These are phyloP conservation scores for Hippocampus mohnikei DNA, from an alignment of 2,113 vertebrate species.

Conservation along the genomic window DNA sequence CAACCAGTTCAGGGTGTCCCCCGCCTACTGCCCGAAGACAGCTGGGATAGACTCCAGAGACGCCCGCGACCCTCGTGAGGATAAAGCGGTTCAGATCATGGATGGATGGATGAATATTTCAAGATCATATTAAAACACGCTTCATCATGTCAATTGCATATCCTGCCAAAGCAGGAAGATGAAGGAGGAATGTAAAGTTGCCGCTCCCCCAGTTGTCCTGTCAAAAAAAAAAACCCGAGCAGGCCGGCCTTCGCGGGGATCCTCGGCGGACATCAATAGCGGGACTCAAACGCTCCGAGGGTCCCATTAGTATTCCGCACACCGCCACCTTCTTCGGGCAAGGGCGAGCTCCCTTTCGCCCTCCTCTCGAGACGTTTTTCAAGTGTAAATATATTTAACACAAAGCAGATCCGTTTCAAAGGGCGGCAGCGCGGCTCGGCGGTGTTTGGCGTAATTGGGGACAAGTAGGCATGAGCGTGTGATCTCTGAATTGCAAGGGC, in stretches of 20 bases:
- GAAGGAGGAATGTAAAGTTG: constrained; percentile 48
- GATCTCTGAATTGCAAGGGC: constrained; percentile 69
- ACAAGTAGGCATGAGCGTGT: constrained; percentile 72
- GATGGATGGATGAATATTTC: neutral
- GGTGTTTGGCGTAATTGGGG: constrained; percentile 71
- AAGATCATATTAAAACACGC: neutral
- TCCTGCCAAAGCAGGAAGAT: constrained; percentile 45
- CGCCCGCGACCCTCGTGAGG: too few relatives aligned
- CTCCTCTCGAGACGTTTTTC: constrained; percentile 63
- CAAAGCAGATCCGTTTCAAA: constrained; percentile 68
- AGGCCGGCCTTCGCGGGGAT: constrained; percentile 42
- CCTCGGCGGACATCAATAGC: constrained; percentile 63
- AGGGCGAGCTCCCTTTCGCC: constrained; percentile 56
- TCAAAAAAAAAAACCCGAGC: neutral
- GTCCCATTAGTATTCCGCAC: constrained; percentile 72
- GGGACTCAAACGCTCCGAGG: constrained; percentile 61
- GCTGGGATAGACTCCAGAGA: too few relatives aligned
- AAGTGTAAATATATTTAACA: constrained; percentile 71
- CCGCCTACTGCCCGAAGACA: too few relatives aligned
- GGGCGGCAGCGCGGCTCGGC: constrained; percentile 59
- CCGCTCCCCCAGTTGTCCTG: constrained; percentile 15
- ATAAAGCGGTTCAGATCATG: too few relatives aligned
- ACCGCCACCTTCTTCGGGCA: constrained; percentile 56
- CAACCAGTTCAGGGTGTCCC: too few relatives aligned
- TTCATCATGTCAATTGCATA: neutral